A percentile compares a stretch with the other conserved stretches of the same genome.
Evolutionary conservation across 2,797 vertebrate genomes (phyloP).

Genomic region (Mycteria americana): DNA sequence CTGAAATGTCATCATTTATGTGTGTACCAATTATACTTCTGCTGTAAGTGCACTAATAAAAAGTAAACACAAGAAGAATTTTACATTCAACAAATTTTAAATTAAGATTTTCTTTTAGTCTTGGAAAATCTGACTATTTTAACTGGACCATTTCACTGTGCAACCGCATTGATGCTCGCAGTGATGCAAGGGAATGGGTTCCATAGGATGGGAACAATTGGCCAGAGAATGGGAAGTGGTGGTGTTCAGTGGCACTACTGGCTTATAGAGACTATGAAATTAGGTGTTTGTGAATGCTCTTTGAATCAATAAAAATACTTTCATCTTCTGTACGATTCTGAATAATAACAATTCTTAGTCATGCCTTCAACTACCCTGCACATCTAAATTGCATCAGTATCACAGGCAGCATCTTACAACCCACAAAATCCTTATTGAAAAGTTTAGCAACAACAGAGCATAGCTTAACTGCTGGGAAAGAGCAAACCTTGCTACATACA

Average conservation of each 20-base stretch:
- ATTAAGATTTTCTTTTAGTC: neutral
- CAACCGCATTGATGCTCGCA: neutral
- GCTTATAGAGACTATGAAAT: neutral
- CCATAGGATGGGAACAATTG: neutral
- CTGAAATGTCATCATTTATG: neutral
- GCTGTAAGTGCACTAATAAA: neutral
- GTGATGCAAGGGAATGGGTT: neutral
- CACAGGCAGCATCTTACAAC: neutral
- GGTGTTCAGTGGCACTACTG: neutral
- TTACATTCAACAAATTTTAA: neutral
- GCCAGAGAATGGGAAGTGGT: neutral
- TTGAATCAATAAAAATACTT: neutral
- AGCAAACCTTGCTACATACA: neutral
- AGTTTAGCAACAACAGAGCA: neutral
- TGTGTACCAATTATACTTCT: neutral
- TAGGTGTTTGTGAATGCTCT: neutral
- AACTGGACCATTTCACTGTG: neutral
- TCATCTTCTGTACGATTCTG: neutral
- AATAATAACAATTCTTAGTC: neutral
- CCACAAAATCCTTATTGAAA: neutral
- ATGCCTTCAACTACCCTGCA: neutral
- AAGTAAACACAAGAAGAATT: neutral
- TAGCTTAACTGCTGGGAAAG: neutral
- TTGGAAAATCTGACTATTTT: neutral
- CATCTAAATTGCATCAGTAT: neutral